Conservation (phyloP, 2,113 vertebrate species). For the Eublepharis macularius region DNA sequence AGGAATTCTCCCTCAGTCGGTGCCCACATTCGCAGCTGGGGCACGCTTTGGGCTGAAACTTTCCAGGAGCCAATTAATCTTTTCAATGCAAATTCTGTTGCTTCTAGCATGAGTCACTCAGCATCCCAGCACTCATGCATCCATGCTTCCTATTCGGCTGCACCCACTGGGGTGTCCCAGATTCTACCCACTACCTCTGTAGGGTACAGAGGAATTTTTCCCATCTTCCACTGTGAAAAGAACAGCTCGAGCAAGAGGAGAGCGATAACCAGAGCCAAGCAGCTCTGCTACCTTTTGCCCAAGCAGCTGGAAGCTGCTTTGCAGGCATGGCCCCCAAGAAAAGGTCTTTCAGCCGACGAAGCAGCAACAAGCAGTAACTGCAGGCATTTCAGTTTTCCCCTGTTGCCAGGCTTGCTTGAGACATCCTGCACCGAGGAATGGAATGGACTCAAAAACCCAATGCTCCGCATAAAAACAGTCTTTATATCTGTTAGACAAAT, state of each 20-base stretch:
- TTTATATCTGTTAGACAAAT: background rate
- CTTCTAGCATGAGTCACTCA: background rate
- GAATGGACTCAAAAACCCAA: background rate
- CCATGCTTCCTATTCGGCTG: background rate
- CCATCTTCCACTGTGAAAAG: background rate
- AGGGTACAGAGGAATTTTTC: background rate
- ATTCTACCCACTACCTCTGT: background rate
- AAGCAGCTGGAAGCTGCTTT: background rate
- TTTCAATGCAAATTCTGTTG: background rate
- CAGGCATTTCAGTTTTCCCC: background rate
- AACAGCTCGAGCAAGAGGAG: background rate
- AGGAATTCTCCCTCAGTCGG: background rate
- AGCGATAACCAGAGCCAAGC: background rate
- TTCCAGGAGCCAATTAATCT: background rate
- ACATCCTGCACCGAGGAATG: too few relatives aligned
- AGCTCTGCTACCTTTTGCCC: background rate
- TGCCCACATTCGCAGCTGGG: background rate
- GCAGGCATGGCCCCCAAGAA: background rate
- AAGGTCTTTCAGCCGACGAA: background rate
- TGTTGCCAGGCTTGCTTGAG: background rate
- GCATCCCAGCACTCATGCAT: background rate
- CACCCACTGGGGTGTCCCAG: background rate
- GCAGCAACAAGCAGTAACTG: background rate
- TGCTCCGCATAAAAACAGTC: background rate
- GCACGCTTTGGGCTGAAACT: background rate